phyloP scores from a whole-genome alignment of 2,113 vertebrate genomes.

The Oreochromis niloticus region DNA sequence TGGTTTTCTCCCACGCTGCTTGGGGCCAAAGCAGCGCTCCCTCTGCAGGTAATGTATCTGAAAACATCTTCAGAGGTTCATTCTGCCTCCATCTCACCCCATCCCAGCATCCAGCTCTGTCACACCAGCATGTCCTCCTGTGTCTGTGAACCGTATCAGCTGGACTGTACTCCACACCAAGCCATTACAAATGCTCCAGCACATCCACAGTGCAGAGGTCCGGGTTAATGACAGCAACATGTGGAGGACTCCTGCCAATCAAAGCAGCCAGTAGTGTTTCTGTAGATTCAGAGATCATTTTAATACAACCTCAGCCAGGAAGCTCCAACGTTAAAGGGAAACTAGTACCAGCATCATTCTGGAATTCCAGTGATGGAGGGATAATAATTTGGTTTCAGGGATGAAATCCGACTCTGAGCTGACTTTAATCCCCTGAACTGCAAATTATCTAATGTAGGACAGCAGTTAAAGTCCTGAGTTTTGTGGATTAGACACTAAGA shows the following conservation, averaged over 20 bases:
- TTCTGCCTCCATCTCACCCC: neutral
- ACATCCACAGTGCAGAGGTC: neutral
- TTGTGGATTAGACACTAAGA: neutral
- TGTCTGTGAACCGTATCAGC: neutral
- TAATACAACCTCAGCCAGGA: neutral
- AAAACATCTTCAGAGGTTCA: neutral
- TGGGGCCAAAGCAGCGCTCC: conserved; percentile 62
- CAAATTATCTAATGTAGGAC: neutral
- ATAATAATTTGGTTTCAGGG: neutral
- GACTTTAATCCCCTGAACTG: neutral
- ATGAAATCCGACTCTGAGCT: neutral
- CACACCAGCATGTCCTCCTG: neutral
- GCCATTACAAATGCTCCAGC: neutral
- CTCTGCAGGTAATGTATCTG: conserved; percentile 65
- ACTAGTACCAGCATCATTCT: neutral
- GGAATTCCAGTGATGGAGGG: neutral
- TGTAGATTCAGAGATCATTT: neutral
- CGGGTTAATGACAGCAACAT: neutral
- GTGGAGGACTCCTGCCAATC: neutral
- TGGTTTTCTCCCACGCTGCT: conserved; percentile 82
- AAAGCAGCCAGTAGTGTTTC: neutral
- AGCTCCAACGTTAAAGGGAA: neutral
- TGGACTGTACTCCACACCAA: neutral
- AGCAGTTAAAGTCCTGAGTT: neutral
- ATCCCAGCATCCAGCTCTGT: neutral